Evolutionary conservation across 1,140 invertebrate species (phyloP), one percentile per base, ranked within the genome.

Genomic region (Bombus confusus): DNA sequence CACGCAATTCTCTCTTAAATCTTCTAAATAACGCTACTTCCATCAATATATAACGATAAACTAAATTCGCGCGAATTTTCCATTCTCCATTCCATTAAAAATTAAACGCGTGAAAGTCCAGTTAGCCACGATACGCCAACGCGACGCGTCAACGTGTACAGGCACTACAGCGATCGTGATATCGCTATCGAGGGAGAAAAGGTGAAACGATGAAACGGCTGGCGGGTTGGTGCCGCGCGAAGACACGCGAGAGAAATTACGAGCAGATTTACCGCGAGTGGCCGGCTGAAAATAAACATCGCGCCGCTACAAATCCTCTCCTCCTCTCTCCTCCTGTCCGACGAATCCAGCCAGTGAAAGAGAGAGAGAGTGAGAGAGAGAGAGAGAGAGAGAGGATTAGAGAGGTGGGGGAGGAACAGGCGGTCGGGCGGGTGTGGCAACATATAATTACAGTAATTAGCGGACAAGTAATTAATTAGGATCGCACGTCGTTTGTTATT

Each of bases 401-500:
- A n/a, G 52, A 31, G 69, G 22, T 34, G 79, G 75, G 43, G 74
- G 62, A 57, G 74, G 57, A 71, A 74, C 52, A 72, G 75, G 69
- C 76, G 59, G 43, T 74, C 86, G 72, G 74, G 75, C 87, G 86
- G 91, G 87, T 91, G 91, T 92, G 91, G 88, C 86, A 91, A 90
- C 86, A 91, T 92, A 91, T 92, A 92, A 93, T 93, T 92, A 93
- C 89, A 80, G 90, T 90, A 91, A 93, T 92, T 92, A 93, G 88
- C 87, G 85, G 76, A 88, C 85, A 90, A 84, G 91, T 90, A 93
- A 93, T 94, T 93, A 93, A 94, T 94, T 93, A 93, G 88, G 86
- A 92, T 93, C 80, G 91, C 92, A 93, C 91, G 90, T 92, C 86
- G 90, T 93, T 91, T 89, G 90, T 93, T 94, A 94, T 91, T 93